Conservation (phyloP, 2,797 vertebrate species). For the Hemibagrus guttatus region DNA sequence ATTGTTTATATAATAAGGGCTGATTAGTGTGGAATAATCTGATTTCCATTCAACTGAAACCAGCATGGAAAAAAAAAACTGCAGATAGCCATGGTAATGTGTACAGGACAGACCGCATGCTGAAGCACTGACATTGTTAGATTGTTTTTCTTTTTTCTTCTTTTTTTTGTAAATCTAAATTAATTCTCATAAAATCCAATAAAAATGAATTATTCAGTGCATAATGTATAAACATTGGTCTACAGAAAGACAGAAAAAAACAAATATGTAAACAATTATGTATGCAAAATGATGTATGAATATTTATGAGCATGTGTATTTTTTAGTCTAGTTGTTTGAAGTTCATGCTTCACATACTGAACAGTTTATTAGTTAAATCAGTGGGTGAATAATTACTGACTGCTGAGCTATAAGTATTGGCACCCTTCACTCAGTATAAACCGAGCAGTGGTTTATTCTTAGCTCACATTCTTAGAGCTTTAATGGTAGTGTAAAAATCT, state of each 20-base stretch:
- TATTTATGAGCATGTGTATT: slow-evolving; percentile 5
- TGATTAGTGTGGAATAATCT: slow-evolving; percentile 70
- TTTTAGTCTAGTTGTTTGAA: background rate
- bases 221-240: background rate
- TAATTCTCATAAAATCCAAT: background rate
- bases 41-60: background rate
- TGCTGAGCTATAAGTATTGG: background rate
- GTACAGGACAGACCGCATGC: background rate
- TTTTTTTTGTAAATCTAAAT: background rate
- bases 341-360: background rate
- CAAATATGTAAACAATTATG: background rate
- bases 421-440: background rate
- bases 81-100: background rate
- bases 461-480: background rate
- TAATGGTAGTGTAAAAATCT: background rate
- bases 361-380: background rate
- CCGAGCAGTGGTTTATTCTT: background rate
- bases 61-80: background rate
- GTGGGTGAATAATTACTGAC: background rate
- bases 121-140: background rate
- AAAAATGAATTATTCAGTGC: background rate
- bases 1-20: slow-evolving; percentile 78
- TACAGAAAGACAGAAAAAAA: slow-evolving; percentile 14
- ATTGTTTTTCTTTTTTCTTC: background rate
- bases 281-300: background rate